Evolutionary conservation across 2,888 invertebrate species (phyloP).

Genomic region (Aelia acuminata): DNA sequence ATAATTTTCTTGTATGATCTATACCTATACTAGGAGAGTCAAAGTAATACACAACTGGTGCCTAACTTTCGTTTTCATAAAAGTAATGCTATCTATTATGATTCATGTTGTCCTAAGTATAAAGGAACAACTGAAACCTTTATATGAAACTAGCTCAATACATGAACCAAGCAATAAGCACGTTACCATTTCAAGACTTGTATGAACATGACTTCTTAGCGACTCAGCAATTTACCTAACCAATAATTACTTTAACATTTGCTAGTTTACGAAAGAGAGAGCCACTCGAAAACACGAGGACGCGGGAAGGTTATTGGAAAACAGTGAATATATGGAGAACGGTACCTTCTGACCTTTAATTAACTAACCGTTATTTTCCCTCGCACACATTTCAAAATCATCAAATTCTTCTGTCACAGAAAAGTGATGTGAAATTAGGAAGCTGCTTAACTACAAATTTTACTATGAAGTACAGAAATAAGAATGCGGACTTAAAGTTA

Average conservation of each 20-base stretch:
- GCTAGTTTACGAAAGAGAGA: neutral
- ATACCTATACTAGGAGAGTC: too few relatives aligned
- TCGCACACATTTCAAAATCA: neutral
- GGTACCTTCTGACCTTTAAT: neutral
- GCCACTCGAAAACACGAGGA: neutral
- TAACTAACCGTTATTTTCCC: neutral
- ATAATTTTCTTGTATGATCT: too few relatives aligned
- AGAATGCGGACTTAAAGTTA: too few relatives aligned
- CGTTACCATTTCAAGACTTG: neutral
- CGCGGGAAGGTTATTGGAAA: neutral
- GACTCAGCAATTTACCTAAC: neutral
- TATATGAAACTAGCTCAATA: neutral
- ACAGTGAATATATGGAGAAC: slow-evolving; percentile 54
- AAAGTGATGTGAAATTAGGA: neutral
- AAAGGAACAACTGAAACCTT: neutral
- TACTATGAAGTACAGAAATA: neutral
- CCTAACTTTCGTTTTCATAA: neutral
- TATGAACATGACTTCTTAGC: neutral
- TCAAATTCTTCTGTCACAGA: neutral
- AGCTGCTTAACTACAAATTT: neutral
- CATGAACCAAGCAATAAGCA: neutral
- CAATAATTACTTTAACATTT: neutral
- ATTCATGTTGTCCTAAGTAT: neutral
- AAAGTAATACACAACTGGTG: too few relatives aligned
- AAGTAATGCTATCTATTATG: neutral